Evolutionary conservation across 2,113 vertebrate genomes (phyloP), one percentile per base, ranked within the genome.

Genomic region (Hippocampus zosterae): DNA sequence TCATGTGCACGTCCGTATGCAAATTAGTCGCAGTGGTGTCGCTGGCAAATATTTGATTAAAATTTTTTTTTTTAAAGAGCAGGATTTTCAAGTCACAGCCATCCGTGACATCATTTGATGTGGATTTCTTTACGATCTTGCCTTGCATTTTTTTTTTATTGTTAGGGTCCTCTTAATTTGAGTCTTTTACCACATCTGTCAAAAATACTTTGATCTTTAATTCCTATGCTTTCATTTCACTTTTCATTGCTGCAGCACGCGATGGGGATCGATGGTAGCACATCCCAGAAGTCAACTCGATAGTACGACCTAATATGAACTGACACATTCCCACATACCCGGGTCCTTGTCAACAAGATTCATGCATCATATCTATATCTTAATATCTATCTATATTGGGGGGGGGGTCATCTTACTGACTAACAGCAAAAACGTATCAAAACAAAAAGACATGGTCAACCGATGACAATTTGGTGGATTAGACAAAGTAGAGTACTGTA

Each of bases 401-500:
- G 33, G 33, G 29, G 3, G 29, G 29, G 3, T 0, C 4, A n/a
- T 65, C 12, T 65, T 44, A 13, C 41, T 25, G n/a, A 46, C 13
- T n/a, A 42, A 65, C 13, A 8, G 5, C 61, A 11, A 41, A 65
- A 23, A 18, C 21, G n/a, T 5, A 37, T 11, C 18, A 37, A n/a
- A 56, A 44, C 25, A 37, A 27, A 56, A 44, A 33, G 33, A 67
- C 52, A 46, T 60, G 44, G 15, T 48, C 16, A n/a, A 46, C 16
- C 44, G 23, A 11, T 25, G 29, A 53, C 27, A 67, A 8, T 71
- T 27, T 52, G 6, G n/a, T 63, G 33, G 68, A 11, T 72, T 41
- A 72, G 65, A 68, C n/a, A 44, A 42, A 18, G 52, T 1, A 8
- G 10, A 70, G 57, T 44, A 65, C 73, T 75, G 82, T 80, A 72